Conservation (phyloP, 2,888 invertebrate species). For the Apotomis turbidana region DNA sequence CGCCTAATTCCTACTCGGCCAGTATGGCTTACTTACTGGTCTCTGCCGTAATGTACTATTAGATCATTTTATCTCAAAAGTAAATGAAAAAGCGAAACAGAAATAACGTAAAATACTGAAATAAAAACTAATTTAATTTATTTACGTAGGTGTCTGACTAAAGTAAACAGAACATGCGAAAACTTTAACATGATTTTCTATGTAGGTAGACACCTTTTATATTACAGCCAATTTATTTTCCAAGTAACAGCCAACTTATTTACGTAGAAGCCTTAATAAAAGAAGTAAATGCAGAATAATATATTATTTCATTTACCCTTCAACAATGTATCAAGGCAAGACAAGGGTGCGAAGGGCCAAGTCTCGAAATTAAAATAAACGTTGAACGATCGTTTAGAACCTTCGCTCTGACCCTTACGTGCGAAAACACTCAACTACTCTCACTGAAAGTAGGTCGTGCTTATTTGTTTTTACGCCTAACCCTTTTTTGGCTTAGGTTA, state of each 20-base stretch:
- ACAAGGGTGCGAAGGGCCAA: constrained; percentile 44
- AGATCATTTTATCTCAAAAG: no score
- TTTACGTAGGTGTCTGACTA: no score
- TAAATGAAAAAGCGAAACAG: no score
- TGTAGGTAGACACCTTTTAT: constrained; percentile 7
- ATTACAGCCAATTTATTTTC: constrained; percentile 38
- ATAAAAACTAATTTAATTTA: no score
- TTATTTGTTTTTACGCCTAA: constrained; percentile 16
- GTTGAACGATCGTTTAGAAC: constrained; percentile 44
- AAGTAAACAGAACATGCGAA: neutral
- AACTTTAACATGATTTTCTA: neutral
- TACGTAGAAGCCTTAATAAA: constrained; percentile 40
- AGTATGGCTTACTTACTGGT: no score
- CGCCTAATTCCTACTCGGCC: no score
- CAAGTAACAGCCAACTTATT: constrained; percentile 35
- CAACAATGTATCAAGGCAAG: constrained; percentile 44
- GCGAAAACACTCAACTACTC: constrained; percentile 11
- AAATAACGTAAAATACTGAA: no score
- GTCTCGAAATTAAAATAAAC: constrained; percentile 44
- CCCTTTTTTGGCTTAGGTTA: constrained; percentile 5
- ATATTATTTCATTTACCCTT: constrained; percentile 44
- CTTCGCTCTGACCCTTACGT: constrained; percentile 41
- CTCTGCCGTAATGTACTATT: no score
- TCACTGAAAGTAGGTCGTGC: constrained; percentile 5
- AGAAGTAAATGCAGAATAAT: constrained; percentile 41